Evolutionary conservation across 2,888 invertebrate species (phyloP).

Genomic region (Julus scanicus): DNA sequence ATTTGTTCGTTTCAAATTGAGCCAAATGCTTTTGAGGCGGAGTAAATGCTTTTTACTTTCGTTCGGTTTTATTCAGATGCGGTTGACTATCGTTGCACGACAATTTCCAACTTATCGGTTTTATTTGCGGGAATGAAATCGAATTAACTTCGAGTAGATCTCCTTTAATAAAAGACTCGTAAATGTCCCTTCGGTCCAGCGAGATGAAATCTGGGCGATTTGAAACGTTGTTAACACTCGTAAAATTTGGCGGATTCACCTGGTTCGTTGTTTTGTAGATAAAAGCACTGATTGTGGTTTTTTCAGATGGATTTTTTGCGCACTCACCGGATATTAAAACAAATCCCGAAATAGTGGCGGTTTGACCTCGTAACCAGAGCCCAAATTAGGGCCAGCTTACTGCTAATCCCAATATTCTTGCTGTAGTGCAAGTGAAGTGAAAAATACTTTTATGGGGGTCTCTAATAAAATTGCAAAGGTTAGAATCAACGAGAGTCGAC

Average conservation of each 20-base stretch:
- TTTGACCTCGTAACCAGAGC: constrained; percentile 44
- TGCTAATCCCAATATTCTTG: constrained; percentile 29
- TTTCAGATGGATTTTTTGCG: constrained; percentile 17
- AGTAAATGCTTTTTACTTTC: background rate
- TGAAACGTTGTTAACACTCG: constrained; percentile 32
- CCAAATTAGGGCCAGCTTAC: constrained; percentile 40
- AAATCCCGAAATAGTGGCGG: constrained; percentile 45
- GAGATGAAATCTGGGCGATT: constrained; percentile 31
- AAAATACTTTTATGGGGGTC: constrained; percentile 47
- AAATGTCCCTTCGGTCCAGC: constrained; percentile 37
- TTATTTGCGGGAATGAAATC: constrained; percentile 20
- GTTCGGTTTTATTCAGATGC: constrained; percentile 3
- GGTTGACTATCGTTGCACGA: background rate
- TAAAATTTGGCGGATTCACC: constrained; percentile 44
- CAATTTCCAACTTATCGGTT: constrained; percentile 25
- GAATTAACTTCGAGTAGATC: constrained; percentile 36
- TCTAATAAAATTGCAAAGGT: constrained; percentile 47
- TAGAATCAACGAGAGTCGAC: background rate
- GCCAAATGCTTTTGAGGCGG: background rate
- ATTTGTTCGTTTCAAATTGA: background rate
- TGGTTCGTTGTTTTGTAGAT: constrained; percentile 39
- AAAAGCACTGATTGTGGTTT: constrained; percentile 40
- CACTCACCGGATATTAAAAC: constrained; percentile 39
- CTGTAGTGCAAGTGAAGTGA: constrained; percentile 13
- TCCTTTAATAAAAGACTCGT: constrained; percentile 37